Base-by-base conservation (phyloP, 2,113 vertebrate species). In the Cnemophilus loriae region DNA sequence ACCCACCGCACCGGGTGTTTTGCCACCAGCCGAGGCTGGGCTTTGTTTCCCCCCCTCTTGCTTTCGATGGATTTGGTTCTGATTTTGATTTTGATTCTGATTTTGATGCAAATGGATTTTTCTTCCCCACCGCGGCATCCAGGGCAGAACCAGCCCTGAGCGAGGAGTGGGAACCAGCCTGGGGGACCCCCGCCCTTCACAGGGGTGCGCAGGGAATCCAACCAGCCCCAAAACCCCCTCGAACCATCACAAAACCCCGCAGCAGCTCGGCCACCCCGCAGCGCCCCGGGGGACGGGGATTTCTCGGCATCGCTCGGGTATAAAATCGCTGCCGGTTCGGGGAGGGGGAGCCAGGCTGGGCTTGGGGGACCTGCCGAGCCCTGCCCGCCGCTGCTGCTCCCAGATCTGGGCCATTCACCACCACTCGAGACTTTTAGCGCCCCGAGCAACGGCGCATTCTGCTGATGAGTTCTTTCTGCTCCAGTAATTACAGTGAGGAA, bases 381-480 rank as follows among this genome's bases (percentile, higher is more conserved):
- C 52, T 24, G 76, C 24, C 81, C 63, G 2, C 27, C 10, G 3
- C 4, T 22, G 39, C 26, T 6, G 68, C 64, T 68, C 55, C 92
- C 67, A 4, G 88, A 97, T 97, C 96, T 97, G 96, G 95, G 96
- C 96, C 96, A 94, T 94, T 89, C 95, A 30, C 96, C 96, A 91
- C 92, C 94, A 64, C 94, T 57, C 68, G 95, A 97, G 96, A 93
- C 91, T 93, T 81, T 67, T 46, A 91, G 88, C 28, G 96, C 97
- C 96, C 67, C 52, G 60, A 95, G 96, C 96, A 65, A 88, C 68
- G 67, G 96, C 93, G 70, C 68, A 94, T 94, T 92, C 92, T 80
- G 93, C 96, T 96, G 94, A 96, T 85, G 95, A 92, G 90, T 96
- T 96, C 96, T 97, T 97, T 97, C 96, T 96, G 96, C 96, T 97